These are phyloP conservation scores for Latrodectus elegans DNA, from an alignment of 2,888 invertebrate genomes.

Conservation along the genomic window DNA sequence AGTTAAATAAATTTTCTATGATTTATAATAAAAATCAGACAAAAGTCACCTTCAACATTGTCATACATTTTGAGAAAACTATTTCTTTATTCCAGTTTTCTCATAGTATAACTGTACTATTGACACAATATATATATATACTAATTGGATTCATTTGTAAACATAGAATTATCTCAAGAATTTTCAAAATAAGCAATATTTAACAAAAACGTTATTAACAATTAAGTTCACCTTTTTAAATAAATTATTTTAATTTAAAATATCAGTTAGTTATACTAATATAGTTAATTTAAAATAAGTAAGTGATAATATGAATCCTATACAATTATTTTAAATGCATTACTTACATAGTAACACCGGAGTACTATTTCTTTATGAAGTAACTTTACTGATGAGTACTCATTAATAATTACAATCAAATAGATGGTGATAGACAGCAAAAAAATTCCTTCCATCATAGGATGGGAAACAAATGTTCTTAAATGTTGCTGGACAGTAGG, in stretches of 20 bases:
- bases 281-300: background rate
- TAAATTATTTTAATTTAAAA: background rate
- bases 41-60: too few species aligned
- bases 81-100: too few species aligned
- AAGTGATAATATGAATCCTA: background rate
- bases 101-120: too few species aligned
- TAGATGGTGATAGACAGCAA: conserved; percentile 22
- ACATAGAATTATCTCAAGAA: background rate
- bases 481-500: conserved; percentile 18
- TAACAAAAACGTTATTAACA: background rate
- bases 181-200: background rate
- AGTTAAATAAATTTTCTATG: too few species aligned
- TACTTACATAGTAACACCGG: conserved; percentile 53
- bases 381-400: conserved; percentile 33
- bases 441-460: conserved; percentile 37
- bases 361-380: conserved; percentile 30
- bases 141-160: too few species aligned
- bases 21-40: too few species aligned
- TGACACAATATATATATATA: too few species aligned
- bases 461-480: conserved; percentile 25
- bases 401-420: conserved; percentile 37
- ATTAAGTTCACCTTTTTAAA: background rate
- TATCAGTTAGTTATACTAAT: background rate
- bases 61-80: too few species aligned
- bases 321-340: background rate